phyloP scores from a whole-genome alignment of 2,113 vertebrate genomes.

The Nycticebus coucang region DNA sequence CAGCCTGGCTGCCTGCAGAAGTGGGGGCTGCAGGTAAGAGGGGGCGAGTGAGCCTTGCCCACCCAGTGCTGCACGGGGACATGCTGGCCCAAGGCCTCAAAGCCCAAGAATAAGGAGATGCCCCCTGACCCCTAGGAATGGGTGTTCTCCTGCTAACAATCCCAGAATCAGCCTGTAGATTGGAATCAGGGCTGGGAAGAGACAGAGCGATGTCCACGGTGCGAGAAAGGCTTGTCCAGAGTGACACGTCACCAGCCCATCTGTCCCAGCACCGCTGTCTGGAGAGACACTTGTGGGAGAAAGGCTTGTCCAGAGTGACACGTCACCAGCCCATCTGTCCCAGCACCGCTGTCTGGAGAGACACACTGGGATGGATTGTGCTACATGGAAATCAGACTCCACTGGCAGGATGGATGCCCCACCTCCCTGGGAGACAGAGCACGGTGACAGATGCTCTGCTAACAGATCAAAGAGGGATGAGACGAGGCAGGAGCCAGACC shows the following conservation, averaged over 20 bases:
- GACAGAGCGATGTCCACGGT: slow-evolving; percentile 74
- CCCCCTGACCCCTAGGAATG: slow-evolving; percentile 46
- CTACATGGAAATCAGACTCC: slow-evolving; percentile 87
- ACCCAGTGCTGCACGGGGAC: no score
- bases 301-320: no score
- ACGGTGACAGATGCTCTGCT: slow-evolving; percentile 86
- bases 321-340: slow-evolving; percentile 84
- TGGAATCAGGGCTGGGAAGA: slow-evolving; percentile 63
- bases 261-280: slow-evolving; percentile 83
- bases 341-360: slow-evolving; percentile 82
- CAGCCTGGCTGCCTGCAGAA: no score
- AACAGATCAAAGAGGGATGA: slow-evolving; percentile 89
- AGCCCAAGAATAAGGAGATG: slow-evolving; percentile 55
- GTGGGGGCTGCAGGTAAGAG: no score
- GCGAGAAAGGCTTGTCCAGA: slow-evolving; percentile 85
- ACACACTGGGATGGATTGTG: slow-evolving; percentile 86
- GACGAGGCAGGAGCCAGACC: slow-evolving; percentile 78
- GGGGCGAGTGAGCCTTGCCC: no score
- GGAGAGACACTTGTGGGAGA: slow-evolving; percentile 82
- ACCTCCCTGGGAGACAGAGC: slow-evolving; percentile 83
- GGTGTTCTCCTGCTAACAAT: slow-evolving; percentile 47
- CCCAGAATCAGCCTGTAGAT: slow-evolving; percentile 70
- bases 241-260: slow-evolving; percentile 85
- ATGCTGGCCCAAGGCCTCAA: slow-evolving; percentile 52
- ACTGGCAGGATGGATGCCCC: slow-evolving; percentile 86